phyloP scores from a whole-genome alignment of 2,797 vertebrate genomes.

The Nyctibius grandis region DNA sequence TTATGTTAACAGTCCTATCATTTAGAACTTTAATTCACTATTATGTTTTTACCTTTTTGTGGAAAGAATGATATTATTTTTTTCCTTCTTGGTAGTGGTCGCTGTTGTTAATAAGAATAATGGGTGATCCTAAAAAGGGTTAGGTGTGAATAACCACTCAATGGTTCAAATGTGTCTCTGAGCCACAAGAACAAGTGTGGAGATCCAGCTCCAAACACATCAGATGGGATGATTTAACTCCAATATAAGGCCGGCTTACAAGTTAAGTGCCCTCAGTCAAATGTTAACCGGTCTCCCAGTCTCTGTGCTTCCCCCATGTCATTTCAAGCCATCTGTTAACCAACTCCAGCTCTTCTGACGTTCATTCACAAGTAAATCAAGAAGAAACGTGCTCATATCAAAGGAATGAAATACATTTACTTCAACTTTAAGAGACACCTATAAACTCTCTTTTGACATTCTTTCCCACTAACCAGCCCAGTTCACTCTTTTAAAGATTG shows the following conservation, averaged over 20 bases:
- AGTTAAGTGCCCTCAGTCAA: neutral
- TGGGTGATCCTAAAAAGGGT: neutral
- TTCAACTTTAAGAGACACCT: neutral
- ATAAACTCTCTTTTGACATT: constrained; percentile 24
- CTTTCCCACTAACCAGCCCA: neutral
- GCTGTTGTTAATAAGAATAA: constrained; percentile 15
- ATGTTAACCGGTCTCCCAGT: neutral
- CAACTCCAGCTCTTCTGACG: neutral
- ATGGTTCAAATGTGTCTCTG: neutral
- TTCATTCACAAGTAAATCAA: constrained; percentile 25
- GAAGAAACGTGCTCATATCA: neutral
- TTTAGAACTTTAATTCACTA: constrained; percentile 67
- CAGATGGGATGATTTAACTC: neutral
- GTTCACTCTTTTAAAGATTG: neutral
- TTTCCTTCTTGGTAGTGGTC: neutral
- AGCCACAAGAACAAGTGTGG: neutral
- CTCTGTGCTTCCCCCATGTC: neutral
- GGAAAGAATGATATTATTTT: constrained; percentile 2
- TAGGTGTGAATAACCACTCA: neutral
- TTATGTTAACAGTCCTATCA: constrained; percentile 69
- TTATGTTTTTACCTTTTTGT: constrained; percentile 50
- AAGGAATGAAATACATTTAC: constrained; percentile 24
- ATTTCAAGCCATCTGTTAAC: neutral
- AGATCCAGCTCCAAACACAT: neutral
- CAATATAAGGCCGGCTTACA: neutral